Conservation (phyloP, 1,140 invertebrate species). For the Vollenhovia emeryi region DNA sequence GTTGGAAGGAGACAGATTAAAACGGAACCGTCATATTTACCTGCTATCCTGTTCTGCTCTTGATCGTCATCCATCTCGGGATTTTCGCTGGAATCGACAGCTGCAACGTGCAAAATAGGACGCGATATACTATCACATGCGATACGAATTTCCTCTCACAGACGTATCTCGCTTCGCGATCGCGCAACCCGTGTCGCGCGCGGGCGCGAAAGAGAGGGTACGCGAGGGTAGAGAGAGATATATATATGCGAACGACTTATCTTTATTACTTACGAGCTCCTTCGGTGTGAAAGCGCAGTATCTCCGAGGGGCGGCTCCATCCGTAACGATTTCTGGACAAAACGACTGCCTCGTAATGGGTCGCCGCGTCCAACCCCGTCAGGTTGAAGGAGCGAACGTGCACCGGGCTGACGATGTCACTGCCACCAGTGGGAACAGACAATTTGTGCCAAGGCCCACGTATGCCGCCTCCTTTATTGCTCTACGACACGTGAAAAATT, state of each 20-base stretch:
- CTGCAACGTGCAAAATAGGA: constrained; percentile 13
- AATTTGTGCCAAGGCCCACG: constrained; percentile 91
- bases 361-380: constrained; percentile 88
- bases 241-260: constrained; percentile 25
- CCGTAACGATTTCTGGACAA: constrained; percentile 90
- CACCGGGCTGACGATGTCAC: constrained; percentile 86
- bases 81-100: constrained; percentile 39
- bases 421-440: constrained; percentile 89
- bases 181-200: neutral
- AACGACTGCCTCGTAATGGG: constrained; percentile 89
- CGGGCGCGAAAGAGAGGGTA: constrained; percentile 9
- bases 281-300: constrained; percentile 88
- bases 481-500: constrained; percentile 9
- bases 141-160: neutral
- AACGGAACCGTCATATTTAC: constrained; percentile 24
- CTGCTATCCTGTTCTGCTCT: constrained; percentile 38
- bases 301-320: constrained; percentile 88
- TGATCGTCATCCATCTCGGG: constrained; percentile 32
- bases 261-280: constrained; percentile 85
- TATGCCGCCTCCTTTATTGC: too few species aligned
- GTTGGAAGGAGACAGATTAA: neutral
- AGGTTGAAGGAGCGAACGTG: constrained; percentile 89
- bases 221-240: constrained; percentile 4
- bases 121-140: constrained; percentile 14
- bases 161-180: constrained; percentile 9